A percentile compares a stretch with the other conserved stretches of the same genome.
These are phyloP conservation scores for Neopipo cinnamomea DNA, from an alignment of 2,113 vertebrate species.

Conservation along the genomic window DNA sequence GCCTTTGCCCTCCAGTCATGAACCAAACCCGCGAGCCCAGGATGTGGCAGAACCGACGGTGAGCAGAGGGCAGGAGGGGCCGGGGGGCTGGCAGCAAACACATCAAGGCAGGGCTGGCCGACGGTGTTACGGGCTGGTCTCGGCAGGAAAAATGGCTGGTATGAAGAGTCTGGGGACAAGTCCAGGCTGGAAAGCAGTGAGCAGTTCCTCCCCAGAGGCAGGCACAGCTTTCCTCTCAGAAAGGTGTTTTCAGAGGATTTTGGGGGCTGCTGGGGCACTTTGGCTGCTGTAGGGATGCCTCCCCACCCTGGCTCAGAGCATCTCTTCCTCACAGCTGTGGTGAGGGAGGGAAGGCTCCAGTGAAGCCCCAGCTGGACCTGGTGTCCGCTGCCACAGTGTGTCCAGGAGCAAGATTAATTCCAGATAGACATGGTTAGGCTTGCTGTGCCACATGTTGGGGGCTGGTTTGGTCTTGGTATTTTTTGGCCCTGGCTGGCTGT, in stretches of 20 bases:
- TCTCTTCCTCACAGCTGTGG: background rate
- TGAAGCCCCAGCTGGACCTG: background rate
- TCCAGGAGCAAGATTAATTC: background rate
- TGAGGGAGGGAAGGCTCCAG: background rate
- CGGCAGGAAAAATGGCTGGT: slow-evolving; percentile 39
- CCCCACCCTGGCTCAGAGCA: rapidly evolving
- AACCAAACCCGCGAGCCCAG: rapidly evolving
- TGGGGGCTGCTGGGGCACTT: background rate
- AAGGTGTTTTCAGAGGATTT: rapidly evolving
- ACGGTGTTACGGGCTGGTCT: background rate
- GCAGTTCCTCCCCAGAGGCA: background rate
- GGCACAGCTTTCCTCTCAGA: background rate
- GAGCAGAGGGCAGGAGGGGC: background rate
- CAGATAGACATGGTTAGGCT: background rate
- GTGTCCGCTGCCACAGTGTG: rapidly evolving
- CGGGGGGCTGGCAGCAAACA: rapidly evolving
- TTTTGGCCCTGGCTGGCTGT: background rate
- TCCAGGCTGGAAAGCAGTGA: slow-evolving; percentile 21
- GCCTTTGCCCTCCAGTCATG: background rate
- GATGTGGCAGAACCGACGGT: background rate
- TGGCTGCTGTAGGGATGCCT: background rate
- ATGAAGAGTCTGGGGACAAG: slow-evolving; percentile 54
- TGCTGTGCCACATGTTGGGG: background rate
- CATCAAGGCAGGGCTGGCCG: background rate
- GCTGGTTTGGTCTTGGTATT: background rate